Percentiles rank a stretch among this genome's conserved stretches.
Evolutionary conservation across 2,797 vertebrate species (phyloP).

Genomic region (Florisuga fusca): DNA sequence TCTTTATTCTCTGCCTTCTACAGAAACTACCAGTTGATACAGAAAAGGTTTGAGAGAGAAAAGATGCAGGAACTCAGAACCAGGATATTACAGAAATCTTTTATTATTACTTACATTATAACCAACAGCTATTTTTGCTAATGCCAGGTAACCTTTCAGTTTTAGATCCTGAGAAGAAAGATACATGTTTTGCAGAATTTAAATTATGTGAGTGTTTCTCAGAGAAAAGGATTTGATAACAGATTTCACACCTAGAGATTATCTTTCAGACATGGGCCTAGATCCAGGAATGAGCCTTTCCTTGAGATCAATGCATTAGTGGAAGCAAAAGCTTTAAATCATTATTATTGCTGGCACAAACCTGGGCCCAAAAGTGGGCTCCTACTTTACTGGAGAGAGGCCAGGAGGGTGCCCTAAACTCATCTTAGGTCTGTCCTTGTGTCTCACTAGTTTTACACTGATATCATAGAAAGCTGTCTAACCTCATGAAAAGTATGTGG

Average conservation of each 20-base stretch:
- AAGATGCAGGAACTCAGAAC: not conserved
- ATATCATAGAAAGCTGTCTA: not conserved
- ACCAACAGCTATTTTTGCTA: not conserved
- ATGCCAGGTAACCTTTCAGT: not conserved
- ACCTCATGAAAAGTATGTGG: accelerated
- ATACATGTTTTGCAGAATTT: not conserved
- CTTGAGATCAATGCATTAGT: not conserved
- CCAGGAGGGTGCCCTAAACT: not conserved
- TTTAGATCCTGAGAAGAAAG: not conserved
- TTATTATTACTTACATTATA: not conserved
- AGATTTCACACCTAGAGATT: accelerated
- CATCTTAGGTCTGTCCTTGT: not conserved
- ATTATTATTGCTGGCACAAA: not conserved
- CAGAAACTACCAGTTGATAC: not conserved
- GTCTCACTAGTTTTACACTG: not conserved
- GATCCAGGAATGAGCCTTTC: not conserved
- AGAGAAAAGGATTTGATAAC: not conserved
- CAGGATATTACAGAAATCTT: not conserved
- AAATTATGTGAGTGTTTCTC: not conserved
- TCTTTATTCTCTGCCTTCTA: not conserved
- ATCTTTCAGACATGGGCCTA: not conserved
- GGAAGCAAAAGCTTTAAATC: not conserved
- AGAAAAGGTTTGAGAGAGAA: not conserved
- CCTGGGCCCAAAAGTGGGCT: not conserved
- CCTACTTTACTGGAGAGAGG: not conserved